Conservation (phyloP, 1,140 invertebrate species). For the Hypsibius dujardini region DNA sequence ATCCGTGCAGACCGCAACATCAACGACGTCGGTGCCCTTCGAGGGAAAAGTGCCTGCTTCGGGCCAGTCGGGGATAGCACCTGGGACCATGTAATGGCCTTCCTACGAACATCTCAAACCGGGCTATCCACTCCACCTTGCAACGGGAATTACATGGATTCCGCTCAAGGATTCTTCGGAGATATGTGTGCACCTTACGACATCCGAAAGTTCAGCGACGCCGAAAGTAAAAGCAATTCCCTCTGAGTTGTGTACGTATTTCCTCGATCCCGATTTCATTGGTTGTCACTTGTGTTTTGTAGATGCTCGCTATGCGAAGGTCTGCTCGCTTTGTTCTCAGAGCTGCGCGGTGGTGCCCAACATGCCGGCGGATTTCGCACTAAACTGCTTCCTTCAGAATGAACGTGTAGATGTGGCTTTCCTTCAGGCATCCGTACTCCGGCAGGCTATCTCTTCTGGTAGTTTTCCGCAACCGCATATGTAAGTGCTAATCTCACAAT, state of each 20-base stretch:
- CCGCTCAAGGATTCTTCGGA: neutral
- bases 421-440: neutral
- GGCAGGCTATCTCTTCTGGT: neutral
- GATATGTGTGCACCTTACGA: slow-evolving; percentile 15
- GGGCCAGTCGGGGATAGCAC: neutral
- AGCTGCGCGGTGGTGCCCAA: neutral
- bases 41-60: slow-evolving; percentile 5
- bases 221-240: neutral
- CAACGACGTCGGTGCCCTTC: neutral
- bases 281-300: neutral
- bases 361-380: neutral
- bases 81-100: neutral
- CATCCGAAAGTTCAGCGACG: neutral
- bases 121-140: neutral
- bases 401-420: neutral
- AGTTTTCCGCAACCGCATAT: too few relatives aligned
- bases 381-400: slow-evolving; percentile 7
- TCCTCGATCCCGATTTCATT: neutral
- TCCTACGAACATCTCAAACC: neutral
- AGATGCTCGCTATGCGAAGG: neutral
- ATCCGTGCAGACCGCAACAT: neutral
- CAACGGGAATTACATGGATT: slow-evolving; percentile 9
- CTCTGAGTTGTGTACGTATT: too few relatives aligned
- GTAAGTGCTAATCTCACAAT: too few relatives aligned
- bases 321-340: neutral